Evolutionary conservation across 2,888 invertebrate species (phyloP), one percentile per base, ranked within the genome.

Genomic region (Polydrusus pterygomalis): DNA sequence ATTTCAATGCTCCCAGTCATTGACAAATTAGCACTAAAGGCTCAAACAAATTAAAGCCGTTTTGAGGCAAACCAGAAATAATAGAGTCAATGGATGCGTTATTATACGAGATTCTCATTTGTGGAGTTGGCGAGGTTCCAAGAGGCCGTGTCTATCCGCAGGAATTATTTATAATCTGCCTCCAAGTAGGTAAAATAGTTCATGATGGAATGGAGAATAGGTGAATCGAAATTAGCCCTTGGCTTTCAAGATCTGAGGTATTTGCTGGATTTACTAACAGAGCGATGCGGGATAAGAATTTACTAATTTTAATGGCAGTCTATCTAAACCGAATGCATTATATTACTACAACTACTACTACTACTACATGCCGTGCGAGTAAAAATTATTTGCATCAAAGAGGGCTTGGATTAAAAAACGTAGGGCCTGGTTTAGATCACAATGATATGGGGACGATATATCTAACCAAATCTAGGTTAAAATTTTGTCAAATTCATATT

Each of bases 61-160:
- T 60, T 60, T 17, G 38, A 60, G 20, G 20, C 25, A 64, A 47
- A 64, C 64, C 25, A 30, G 47, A 15, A 49, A 49, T 47, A 64
- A 64, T 47, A 11, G 64, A 64, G 47, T 64, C 30, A 47, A 30
- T n/a, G 49, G 45, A 64, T 64, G 25, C 64, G 47, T 64, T 63
- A 45, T 40, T 43, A 20, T 45, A 20, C 30, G 13, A 63, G 43
- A 47, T 13, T 45, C 63, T 25, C 17, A 30, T 63, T 63, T 43
- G 20, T 63, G 45, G 63, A 13, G 11, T 63, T 63, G 63, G 63
- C 63, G 18, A 43, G 17, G 20, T 18, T 63, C 63, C 63, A 63
- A 63, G 20, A 11, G 47, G 43, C 20, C n/a, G 2, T 47, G 56
- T 13, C 56, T 34, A 30, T 30, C 34, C 56, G 34, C 30, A 56